Evolutionary conservation across 2,113 vertebrate species (phyloP).

Genomic region (Rallus limicola): DNA sequence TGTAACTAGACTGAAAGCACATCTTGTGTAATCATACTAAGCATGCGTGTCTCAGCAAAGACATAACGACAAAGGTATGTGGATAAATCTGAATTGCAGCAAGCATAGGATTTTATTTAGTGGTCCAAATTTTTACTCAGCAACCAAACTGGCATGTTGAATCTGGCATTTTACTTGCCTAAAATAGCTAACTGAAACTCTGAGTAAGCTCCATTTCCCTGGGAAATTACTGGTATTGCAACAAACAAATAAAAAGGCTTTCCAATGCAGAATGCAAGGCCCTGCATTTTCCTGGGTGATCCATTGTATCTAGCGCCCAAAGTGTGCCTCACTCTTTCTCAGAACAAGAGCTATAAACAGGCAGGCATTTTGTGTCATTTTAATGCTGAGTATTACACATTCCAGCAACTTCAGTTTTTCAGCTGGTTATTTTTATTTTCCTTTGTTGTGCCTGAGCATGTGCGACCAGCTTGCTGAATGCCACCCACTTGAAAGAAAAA

Average conservation of each 20-base stretch:
- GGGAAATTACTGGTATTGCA: slow-evolving; percentile 22
- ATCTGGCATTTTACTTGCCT: not conserved
- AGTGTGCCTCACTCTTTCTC: slow-evolving; percentile 31
- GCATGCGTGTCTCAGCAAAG: not conserved
- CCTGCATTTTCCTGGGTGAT: not conserved
- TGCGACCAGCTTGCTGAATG: not conserved
- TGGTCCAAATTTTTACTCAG: not conserved
- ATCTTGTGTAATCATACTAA: not conserved
- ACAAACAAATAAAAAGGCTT: slow-evolving; percentile 29
- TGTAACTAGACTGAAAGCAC: not conserved
- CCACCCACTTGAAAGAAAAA: not conserved
- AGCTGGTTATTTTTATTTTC: slow-evolving; percentile 40
- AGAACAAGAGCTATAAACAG: slow-evolving; percentile 48
- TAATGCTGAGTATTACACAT: slow-evolving; percentile 41
- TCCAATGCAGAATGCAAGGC: not conserved
- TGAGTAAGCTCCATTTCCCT: slow-evolving; percentile 18
- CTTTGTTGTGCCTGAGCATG: not conserved
- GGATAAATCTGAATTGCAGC: not conserved
- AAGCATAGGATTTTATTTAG: not conserved
- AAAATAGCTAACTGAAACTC: not conserved
- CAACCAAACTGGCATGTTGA: not conserved
- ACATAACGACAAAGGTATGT: not conserved
- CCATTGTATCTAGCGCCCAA: slow-evolving; percentile 23
- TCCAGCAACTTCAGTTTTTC: slow-evolving; percentile 27
- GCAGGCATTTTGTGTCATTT: slow-evolving; percentile 8